Conservation (phyloP, 1,140 invertebrate genomes). For the Trichonephila clavata region DNA sequence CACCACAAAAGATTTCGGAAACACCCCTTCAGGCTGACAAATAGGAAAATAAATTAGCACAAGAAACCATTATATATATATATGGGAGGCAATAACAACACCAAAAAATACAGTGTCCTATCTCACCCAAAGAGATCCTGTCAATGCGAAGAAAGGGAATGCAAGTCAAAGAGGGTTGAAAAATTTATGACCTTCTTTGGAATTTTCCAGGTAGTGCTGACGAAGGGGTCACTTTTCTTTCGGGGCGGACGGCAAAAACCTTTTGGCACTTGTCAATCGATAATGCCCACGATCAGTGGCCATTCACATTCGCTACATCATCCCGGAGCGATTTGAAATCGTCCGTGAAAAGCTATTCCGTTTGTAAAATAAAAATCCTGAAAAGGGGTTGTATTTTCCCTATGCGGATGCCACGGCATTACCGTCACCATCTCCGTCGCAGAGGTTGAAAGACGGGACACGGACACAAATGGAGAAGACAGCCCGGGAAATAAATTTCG, state of each 20-base stretch:
- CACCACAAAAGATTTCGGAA: too few species aligned
- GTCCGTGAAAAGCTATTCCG: constrained; percentile 48
- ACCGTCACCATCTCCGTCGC: not conserved
- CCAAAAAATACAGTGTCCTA: not conserved
- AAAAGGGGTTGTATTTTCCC: not conserved
- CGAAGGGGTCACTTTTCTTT: not conserved
- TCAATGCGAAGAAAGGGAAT: not conserved
- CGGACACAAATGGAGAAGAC: not conserved
- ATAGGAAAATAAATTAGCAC: not conserved
- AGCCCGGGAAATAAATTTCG: not conserved
- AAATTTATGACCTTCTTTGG: not conserved
- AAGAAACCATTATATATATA: not conserved
- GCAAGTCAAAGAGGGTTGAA: not conserved
- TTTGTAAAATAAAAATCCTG: not conserved
- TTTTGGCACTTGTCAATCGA: constrained; percentile 30
- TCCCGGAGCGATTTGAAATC: constrained; percentile 1
- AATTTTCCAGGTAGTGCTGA: constrained; percentile 16
- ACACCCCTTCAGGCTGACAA: not conserved
- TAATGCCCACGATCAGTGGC: constrained; percentile 1
- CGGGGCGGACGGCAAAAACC: not conserved
- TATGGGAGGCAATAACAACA: not conserved
- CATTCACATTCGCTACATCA: not conserved
- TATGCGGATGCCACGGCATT: not conserved
- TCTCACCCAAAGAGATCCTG: not conserved
- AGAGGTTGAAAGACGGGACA: not conserved